Percentiles rank a stretch among this genome's conserved stretches.
These are phyloP conservation scores for Nysson spinosus DNA, from an alignment of 2,888 invertebrate genomes.

Conservation along the genomic window DNA sequence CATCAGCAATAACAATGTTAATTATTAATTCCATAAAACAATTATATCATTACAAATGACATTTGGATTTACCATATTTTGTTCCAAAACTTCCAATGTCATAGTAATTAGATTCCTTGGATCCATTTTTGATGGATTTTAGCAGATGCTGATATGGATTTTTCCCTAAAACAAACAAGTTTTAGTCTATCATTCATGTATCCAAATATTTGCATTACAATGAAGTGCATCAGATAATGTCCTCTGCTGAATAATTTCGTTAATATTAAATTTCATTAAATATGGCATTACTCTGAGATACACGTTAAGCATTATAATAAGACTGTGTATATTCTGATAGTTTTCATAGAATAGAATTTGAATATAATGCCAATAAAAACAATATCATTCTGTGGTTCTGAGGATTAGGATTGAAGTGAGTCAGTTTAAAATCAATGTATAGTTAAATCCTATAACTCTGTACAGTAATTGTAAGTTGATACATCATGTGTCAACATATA, in stretches of 20 bases:
- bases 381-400: no score
- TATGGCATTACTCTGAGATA: background rate
- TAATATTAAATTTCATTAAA: background rate
- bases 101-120: constrained; percentile 86
- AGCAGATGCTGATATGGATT: constrained; percentile 84
- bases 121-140: constrained; percentile 81
- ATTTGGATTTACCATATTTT: constrained; percentile 84
- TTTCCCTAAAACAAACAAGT: constrained; percentile 69
- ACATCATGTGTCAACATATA: no score
- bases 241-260: background rate
- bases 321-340: no score
- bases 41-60: background rate
- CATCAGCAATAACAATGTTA: constrained; percentile 25
- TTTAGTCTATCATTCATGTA: constrained; percentile 5
- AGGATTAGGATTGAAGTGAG: no score
- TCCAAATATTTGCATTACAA: background rate
- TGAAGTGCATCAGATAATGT: background rate
- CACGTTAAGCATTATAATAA: no score
- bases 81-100: constrained; percentile 86
- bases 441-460: no score
- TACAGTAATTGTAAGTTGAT: no score
- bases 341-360: no score
- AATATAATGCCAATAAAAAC: no score
- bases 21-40: background rate
- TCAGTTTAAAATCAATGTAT: no score